Percentiles rank a stretch among this genome's conserved stretches.
These are phyloP conservation scores for Desmophyllum pertusum DNA, from an alignment of 92 coral and sea anemone genomes.

Conservation along the genomic window DNA sequence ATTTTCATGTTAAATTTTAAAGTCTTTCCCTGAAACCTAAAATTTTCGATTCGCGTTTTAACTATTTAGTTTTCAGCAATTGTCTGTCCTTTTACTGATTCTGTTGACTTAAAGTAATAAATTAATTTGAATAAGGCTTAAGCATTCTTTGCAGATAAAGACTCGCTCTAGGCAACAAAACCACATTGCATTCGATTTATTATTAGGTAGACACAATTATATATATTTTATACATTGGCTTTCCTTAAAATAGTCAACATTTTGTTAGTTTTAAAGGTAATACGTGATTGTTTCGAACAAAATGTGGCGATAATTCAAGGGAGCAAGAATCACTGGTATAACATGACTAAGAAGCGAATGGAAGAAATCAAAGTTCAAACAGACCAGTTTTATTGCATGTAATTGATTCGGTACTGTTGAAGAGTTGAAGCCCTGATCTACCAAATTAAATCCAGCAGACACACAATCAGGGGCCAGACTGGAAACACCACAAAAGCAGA, in stretches of 20 bases:
- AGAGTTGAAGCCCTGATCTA: no score
- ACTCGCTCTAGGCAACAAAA: slow-evolving; percentile 14
- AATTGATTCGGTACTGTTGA: no score
- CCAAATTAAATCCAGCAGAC: no score
- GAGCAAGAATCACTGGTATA: no score
- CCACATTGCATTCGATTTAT: not conserved
- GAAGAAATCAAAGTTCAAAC: no score
- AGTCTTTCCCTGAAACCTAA: not conserved
- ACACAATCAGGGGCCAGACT: no score
- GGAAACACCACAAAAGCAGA: no score
- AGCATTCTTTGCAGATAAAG: slow-evolving; percentile 6
- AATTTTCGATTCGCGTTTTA: not conserved
- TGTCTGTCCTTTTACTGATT: not conserved
- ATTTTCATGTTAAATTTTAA: slow-evolving; percentile 7
- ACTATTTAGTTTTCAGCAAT: not conserved
- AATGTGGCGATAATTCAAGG: no score
- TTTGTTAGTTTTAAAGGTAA: not conserved
- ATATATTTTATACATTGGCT: not conserved
- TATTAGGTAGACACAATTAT: not conserved
- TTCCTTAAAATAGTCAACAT: not conserved
- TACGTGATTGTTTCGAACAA: no score
- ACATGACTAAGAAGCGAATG: no score
- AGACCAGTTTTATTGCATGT: no score
- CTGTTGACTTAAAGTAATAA: not conserved
- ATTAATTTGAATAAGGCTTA: not conserved